phyloP scores from a whole-genome alignment of 1,140 invertebrate genomes.

The Drosophila littoralis region DNA sequence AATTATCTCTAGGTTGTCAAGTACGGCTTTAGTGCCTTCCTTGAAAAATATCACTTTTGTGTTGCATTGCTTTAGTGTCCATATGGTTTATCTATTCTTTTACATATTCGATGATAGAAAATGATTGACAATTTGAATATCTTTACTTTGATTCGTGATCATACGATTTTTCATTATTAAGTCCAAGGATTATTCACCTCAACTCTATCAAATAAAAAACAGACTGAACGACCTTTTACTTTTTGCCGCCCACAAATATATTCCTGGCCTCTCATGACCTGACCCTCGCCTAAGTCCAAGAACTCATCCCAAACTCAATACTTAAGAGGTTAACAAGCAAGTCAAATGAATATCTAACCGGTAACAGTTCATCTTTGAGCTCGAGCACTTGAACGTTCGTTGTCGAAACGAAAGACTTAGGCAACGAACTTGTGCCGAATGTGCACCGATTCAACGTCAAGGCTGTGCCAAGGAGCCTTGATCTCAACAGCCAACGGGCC shows the following conservation, averaged over 20 bases:
- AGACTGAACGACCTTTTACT: neutral
- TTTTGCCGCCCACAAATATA: neutral
- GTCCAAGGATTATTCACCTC: too few relatives aligned
- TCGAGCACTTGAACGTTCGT: conserved; percentile 22
- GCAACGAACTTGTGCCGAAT: conserved; percentile 51
- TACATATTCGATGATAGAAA: too few relatives aligned
- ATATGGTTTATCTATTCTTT: too few relatives aligned
- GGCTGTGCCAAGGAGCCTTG: conserved; percentile 65
- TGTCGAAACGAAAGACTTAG: conserved; percentile 30
- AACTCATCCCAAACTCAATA: neutral
- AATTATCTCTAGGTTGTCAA: too few relatives aligned
- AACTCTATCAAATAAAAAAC: too few relatives aligned
- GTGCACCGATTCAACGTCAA: conserved; percentile 73
- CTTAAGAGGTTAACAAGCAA: conserved; percentile 8
- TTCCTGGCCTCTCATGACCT: neutral
- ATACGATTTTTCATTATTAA: too few relatives aligned
- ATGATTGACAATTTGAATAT: too few relatives aligned
- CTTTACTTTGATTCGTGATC: too few relatives aligned
- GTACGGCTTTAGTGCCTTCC: too few relatives aligned
- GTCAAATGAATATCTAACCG: neutral
- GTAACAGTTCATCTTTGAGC: conserved; percentile 10
- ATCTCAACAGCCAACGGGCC: conserved; percentile 61
- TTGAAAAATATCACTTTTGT: too few relatives aligned
- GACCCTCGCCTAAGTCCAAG: neutral
- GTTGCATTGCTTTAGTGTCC: too few relatives aligned